Evolutionary conservation across 2,888 invertebrate species (phyloP).

Genomic region (Cyrtodaria siliqua): DNA sequence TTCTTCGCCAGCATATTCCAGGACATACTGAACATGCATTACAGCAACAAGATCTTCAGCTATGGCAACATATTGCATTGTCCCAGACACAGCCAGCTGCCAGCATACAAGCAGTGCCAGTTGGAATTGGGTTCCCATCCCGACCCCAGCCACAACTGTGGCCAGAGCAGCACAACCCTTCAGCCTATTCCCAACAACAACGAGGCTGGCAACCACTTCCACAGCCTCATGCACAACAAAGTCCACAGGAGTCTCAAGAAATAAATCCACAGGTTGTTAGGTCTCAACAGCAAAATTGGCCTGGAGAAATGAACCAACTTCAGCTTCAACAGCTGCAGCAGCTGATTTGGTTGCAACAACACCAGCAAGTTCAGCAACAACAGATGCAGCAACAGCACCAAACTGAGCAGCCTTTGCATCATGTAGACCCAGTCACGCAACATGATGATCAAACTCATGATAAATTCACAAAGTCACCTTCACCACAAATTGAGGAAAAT

Average conservation of each 20-base stretch:
- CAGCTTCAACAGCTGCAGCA: constrained; percentile 49
- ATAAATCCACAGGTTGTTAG: constrained; percentile 45
- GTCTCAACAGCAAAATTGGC: constrained; percentile 57
- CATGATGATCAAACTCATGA: constrained; percentile 55
- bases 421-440: constrained; percentile 45
- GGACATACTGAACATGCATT: constrained; percentile 41
- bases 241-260: constrained; percentile 59
- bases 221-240: constrained; percentile 56
- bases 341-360: constrained; percentile 39
- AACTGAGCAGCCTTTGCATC: constrained; percentile 42
- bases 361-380: constrained; percentile 38
- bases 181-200: constrained; percentile 33
- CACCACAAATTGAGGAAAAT: constrained; percentile 58
- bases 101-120: constrained; percentile 49
- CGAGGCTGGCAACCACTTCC: constrained; percentile 60
- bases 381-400: constrained; percentile 31
- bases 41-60: constrained; percentile 51
- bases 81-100: constrained; percentile 49
- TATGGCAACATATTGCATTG: constrained; percentile 50
- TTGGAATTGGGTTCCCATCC: constrained; percentile 48
- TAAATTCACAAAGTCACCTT: constrained; percentile 60
- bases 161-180: constrained; percentile 40
- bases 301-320: constrained; percentile 51
- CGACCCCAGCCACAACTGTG: constrained; percentile 47
- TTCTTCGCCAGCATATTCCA: constrained; percentile 53